Evolutionary conservation across 1,140 invertebrate genomes (phyloP), one percentile per base, ranked within the genome.

Genomic region (Camponotus pennsylvanicus): DNA sequence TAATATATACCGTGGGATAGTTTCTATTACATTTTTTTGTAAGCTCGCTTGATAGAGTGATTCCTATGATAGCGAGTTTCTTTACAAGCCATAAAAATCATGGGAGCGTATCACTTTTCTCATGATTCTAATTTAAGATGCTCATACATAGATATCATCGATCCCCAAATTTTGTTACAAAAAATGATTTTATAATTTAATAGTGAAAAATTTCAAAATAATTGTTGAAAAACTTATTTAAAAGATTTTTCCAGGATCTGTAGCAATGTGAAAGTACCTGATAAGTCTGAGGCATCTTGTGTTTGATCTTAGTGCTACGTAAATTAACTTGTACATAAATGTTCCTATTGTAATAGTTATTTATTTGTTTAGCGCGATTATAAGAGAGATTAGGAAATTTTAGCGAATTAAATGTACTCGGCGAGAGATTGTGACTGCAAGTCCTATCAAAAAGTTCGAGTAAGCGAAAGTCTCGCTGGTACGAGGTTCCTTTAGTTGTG

Each of bases 321-420:
- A 70, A 8, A 57, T 3, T 70, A 70, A 52, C 34, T 70, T 80
- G 37, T 42, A 80, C 15, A 57, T 66, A 80, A 80, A 70, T 86
- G 87, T 89, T 89, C 88, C 82, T 89, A 86, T 85, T 27, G 37
- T 45, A 27, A 64, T 49, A 86, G 0, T 88, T 77, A 88, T 86
- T 88, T 80, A 88, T 80, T 76, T 86, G 15, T 52, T 52, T 52
- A 52, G 49, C 49, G 34, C 37, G 42, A 70, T 59, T 32, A 13
- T 59, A 21, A 13, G 32, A 18, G 11, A 9, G 11, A 55, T 75
- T 52, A 69, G 18, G 32, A 11, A 11, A 80, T 11, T 42, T 80
- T 80, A 80, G 49, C n/a, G 37, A 80, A 70, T 59, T 80, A 80
- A 70, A 70, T 52, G 37, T 70, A 34, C 3, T 59, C n/a, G 55